These are phyloP conservation scores for Cerastoderma edule DNA, from an alignment of 2,888 invertebrate species.

Conservation along the genomic window DNA sequence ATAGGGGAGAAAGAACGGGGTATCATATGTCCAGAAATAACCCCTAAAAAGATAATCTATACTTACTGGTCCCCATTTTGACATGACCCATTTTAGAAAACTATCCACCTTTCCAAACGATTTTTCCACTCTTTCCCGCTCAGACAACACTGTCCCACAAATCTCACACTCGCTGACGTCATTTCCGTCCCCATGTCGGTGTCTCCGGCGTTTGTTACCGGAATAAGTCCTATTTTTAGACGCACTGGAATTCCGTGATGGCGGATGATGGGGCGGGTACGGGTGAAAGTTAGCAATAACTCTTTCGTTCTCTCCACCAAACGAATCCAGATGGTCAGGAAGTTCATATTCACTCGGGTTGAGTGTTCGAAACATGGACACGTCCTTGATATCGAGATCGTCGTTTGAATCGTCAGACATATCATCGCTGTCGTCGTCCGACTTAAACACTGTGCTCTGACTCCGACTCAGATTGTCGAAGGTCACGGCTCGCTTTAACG, in stretches of 20 bases:
- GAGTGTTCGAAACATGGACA: constrained; percentile 3
- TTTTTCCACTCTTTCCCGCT: constrained; percentile 40
- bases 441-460: constrained; percentile 46
- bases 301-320: constrained; percentile 33
- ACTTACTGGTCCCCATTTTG: constrained; percentile 60
- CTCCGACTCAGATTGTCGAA: constrained; percentile 57
- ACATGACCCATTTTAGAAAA: constrained; percentile 60
- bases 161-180: constrained; percentile 45
- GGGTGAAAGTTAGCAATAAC: constrained; percentile 26
- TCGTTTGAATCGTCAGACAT: constrained; percentile 44
- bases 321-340: constrained; percentile 55
- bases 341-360: constrained; percentile 10
- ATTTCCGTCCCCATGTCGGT: constrained; percentile 26
- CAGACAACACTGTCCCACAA: constrained; percentile 49
- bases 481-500: constrained; percentile 55
- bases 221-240: background rate
- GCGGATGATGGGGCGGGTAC: constrained; percentile 5
- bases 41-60: too few species aligned
- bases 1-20: too few species aligned
- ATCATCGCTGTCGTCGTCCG: constrained; percentile 53
- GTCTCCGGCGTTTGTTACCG: constrained; percentile 26
- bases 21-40: too few species aligned
- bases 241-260: constrained; percentile 20
- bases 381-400: constrained; percentile 25
- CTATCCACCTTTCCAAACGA: constrained; percentile 54